Conservation (phyloP, 2,113 vertebrate species). For the Protobothrops flavoviridis region DNA sequence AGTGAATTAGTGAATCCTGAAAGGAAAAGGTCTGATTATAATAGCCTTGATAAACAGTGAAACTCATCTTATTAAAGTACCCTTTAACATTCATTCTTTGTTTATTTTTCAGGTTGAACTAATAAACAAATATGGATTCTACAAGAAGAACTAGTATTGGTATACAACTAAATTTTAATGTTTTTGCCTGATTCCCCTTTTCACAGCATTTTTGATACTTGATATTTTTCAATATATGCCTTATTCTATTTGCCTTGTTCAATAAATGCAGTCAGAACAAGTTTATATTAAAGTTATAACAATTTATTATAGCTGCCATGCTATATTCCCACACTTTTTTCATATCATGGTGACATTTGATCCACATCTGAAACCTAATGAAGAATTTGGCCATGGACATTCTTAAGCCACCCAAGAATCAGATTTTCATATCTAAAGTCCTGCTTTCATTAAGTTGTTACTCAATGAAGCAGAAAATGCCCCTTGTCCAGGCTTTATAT, state of each 20-base stretch:
- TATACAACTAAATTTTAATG: conserved; percentile 33
- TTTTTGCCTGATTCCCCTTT: neutral
- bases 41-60: neutral
- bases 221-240: neutral
- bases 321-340: neutral
- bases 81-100: conserved; percentile 21
- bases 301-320: neutral
- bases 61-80: neutral
- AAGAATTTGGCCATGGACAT: neutral
- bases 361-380: neutral
- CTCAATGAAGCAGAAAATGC: neutral
- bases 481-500: neutral
- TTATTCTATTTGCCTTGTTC: neutral
- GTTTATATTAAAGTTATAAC: neutral
- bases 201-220: neutral
- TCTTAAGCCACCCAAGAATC: neutral
- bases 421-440: neutral
- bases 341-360: neutral
- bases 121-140: conserved; percentile 49
- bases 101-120: neutral
- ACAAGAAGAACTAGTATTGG: conserved; percentile 41
- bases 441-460: neutral
- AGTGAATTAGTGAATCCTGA: neutral
- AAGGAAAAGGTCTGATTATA: neutral
- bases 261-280: neutral